Conservation (phyloP, 2,797 vertebrate genomes). For the Pipistrellus pygmaeus region DNA sequence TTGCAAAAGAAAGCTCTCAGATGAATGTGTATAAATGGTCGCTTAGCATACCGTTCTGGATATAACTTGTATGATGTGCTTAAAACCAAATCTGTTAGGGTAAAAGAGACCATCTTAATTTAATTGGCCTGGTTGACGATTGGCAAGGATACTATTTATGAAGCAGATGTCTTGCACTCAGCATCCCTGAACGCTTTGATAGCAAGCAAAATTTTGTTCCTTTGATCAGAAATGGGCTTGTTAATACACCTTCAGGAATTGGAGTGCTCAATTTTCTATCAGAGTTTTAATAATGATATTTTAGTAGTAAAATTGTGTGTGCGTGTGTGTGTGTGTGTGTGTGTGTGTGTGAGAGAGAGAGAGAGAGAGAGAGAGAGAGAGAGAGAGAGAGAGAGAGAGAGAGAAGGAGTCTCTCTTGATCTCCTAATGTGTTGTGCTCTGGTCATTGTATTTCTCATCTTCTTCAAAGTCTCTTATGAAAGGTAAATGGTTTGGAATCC, state of each 20-base stretch:
- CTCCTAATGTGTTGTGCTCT: background rate
- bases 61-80: conserved; percentile 34
- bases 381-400: no score
- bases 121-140: conserved; percentile 42
- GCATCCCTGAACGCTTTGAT: background rate
- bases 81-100: conserved; percentile 35
- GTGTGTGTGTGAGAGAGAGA: background rate
- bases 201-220: conserved; percentile 25
- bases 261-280: conserved; percentile 22
- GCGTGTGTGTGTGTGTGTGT: background rate
- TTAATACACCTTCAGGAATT: background rate
- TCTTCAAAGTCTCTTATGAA: background rate
- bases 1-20: conserved; percentile 20
- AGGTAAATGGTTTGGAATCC: background rate
- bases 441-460: background rate
- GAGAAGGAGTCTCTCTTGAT: background rate
- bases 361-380: no score
- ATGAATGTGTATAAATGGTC: conserved; percentile 18
- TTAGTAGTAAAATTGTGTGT: background rate
- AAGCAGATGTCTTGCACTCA: conserved; percentile 50
- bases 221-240: conserved; percentile 37
- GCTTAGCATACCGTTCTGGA: conserved; percentile 37
- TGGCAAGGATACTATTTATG: conserved; percentile 55
- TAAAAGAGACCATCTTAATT: conserved; percentile 10
- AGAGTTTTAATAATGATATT: conserved; percentile 3